Percentiles rank a stretch among this genome's conserved stretches.
Conservation (phyloP, 2,888 invertebrate species). For the Pegoplata infirma region DNA sequence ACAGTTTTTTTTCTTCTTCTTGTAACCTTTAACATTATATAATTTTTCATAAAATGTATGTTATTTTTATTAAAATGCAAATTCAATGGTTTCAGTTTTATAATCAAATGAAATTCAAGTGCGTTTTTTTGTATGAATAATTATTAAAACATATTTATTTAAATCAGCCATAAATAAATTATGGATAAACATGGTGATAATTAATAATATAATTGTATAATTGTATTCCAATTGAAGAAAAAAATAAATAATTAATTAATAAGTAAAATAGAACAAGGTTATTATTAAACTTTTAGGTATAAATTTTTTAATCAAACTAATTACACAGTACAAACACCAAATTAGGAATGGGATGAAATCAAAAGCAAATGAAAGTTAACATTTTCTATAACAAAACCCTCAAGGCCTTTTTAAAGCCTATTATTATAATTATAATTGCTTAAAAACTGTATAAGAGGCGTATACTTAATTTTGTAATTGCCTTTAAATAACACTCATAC, state of each 20-base stretch:
- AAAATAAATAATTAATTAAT: background rate
- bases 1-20: slow-evolving; percentile 2
- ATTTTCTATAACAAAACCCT: no score
- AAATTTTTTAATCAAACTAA: no score
- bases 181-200: slow-evolving; percentile 16
- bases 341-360: no score
- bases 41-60: slow-evolving; percentile 5
- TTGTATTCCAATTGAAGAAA: background rate
- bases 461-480: no score
- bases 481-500: no score
- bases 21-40: background rate
- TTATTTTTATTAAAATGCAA: background rate
- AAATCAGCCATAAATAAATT: slow-evolving; percentile 11
- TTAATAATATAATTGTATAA: slow-evolving; percentile 24
- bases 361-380: no score
- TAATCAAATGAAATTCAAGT: slow-evolving; percentile 7
- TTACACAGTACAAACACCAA: no score
- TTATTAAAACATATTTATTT: slow-evolving; percentile 1
- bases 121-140: background rate
- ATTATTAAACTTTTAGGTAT: no score
- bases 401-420: no score
- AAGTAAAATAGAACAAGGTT: background rate
- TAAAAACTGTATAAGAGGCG: no score
- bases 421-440: no score
- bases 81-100: no score